These are phyloP conservation scores for Neogobius melanostomus DNA, from an alignment of 2,113 vertebrate genomes.

Conservation along the genomic window DNA sequence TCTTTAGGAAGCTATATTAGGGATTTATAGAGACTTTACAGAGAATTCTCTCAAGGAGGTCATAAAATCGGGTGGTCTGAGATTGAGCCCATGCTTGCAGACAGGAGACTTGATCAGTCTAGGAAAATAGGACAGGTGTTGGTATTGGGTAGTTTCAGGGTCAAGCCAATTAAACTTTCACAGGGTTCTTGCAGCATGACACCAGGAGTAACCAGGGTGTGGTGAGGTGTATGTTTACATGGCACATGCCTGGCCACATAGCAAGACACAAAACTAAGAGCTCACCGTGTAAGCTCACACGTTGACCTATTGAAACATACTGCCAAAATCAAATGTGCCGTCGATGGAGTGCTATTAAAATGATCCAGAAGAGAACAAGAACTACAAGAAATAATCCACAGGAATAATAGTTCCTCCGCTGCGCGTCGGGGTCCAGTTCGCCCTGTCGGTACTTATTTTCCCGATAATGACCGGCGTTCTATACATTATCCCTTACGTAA, in stretches of 20 bases:
- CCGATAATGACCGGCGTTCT: no score
- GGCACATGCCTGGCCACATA: conserved; percentile 4
- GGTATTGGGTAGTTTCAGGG: conserved; percentile 35
- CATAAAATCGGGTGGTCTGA: background rate
- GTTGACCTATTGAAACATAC: background rate
- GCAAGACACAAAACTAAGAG: conserved; percentile 22
- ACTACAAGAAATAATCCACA: no score
- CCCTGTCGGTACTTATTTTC: no score
- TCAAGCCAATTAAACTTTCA: conserved; percentile 27
- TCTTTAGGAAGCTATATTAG: no score
- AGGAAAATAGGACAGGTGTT: background rate
- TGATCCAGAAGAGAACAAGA: no score
- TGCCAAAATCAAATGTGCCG: background rate
- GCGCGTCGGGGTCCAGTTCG: no score
- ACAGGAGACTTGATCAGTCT: background rate
- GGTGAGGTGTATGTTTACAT: conserved; percentile 47
- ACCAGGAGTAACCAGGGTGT: conserved; percentile 33
- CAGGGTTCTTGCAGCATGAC: conserved; percentile 27
- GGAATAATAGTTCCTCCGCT: no score
- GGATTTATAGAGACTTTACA: no score
- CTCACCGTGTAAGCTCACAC: conserved; percentile 23
- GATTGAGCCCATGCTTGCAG: background rate
- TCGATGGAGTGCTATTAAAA: no score
- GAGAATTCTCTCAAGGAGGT: background rate
- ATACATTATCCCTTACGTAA: no score